These are phyloP conservation scores for Crypturellus undulatus DNA, from an alignment of 2,113 vertebrate species.

Conservation along the genomic window DNA sequence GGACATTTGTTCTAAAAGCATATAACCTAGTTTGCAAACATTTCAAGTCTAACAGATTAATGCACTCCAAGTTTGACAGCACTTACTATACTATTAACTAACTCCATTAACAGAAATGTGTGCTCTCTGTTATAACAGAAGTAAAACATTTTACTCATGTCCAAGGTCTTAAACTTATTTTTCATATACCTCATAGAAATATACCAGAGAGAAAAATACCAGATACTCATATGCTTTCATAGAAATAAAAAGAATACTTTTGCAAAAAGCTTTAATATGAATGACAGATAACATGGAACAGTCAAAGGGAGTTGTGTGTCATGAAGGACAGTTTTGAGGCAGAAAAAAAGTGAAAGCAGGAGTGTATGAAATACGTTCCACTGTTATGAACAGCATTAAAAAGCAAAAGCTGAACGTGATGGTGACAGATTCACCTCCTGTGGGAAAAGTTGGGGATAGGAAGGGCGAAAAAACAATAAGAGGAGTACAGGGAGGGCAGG, in stretches of 20 bases:
- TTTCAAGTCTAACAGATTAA: conserved; percentile 33
- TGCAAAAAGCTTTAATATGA: background rate
- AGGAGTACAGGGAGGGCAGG: background rate
- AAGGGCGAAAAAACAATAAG: background rate
- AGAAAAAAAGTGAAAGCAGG: background rate
- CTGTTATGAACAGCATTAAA: background rate
- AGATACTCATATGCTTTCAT: no score
- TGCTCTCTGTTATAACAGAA: background rate
- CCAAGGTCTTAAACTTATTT: background rate
- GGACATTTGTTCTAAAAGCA: background rate
- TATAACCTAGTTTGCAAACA: conserved; percentile 14
- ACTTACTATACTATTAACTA: conserved; percentile 20
- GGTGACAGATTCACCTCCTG: background rate
- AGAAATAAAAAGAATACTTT: background rate
- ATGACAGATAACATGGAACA: background rate
- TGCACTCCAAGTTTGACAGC: background rate
- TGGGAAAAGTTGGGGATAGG: background rate
- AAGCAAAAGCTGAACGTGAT: background rate
- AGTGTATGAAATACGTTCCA: background rate
- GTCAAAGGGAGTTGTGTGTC: background rate
- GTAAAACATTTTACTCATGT: background rate
- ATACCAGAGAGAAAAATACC: no score
- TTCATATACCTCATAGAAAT: background rate
- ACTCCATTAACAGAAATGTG: background rate
- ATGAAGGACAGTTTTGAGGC: background rate